Base-by-base conservation (phyloP, 2,113 vertebrate genomes). In the Strix aluco region DNA sequence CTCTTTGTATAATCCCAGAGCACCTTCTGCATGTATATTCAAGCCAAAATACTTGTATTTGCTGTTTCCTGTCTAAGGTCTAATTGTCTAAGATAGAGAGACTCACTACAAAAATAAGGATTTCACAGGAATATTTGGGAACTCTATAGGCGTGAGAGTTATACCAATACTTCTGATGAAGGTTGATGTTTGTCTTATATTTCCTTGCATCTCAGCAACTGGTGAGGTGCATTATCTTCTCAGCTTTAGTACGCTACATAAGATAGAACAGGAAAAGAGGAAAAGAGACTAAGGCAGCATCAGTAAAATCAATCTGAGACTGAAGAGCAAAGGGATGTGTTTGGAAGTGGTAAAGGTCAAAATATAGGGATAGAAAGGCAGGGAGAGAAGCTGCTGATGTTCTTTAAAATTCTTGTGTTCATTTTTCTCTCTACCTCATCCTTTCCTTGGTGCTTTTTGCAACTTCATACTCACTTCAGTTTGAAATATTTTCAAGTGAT, bases 91-190 rank as follows among this genome's bases (percentile, higher is more conserved):
- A 47, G 34, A 55, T 15, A 94, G 49, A 84, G 44, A 80, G 17
- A 51, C 6, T 66, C 5, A 4, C 20, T 74, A 13, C 7, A 93
- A 84, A 23, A 95, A 94, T 46, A 81, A 74, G 4, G 13, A 79
- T 88, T 95, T 94, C 58, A 66, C 15, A 79, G 19, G 36, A 88
- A 62, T 55, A 90, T 66, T 93, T 95, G 52, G 80, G 32, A 96
- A 59, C 74, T 92, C 69, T 54, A 44, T 55, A 78, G 44, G 81
- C 93, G 10, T 86, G 40, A 77, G 30, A 40, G 94, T 96, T 88
- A 62, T 86, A 57, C 6, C 23, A 69, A 22, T 80, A 63, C 2
- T 92, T 81, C 46, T 73, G 19, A 71, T 30, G 18, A 93, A 94
- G 52, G 88, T 73, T 85, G 92, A 84, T 51, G 13, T 42, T 94